phyloP scores from a whole-genome alignment of 2,113 vertebrate genomes.

The Pseudolaguvia tuberculata region DNA sequence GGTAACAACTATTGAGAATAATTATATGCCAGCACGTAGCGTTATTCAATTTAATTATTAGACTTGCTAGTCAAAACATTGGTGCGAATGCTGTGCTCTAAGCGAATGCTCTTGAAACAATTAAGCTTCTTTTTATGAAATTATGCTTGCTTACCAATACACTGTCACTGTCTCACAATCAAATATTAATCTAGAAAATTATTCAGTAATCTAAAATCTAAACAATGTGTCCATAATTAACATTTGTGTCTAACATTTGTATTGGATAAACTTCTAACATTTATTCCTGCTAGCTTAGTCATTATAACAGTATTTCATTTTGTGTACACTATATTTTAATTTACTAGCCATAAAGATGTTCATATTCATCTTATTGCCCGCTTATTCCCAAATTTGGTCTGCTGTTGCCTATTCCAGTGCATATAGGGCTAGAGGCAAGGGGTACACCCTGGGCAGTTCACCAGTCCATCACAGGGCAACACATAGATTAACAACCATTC shows the following conservation, averaged over 20 bases:
- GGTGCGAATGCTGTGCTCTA: not conserved
- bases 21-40: constrained; percentile 4
- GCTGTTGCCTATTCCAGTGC: no score
- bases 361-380: no score
- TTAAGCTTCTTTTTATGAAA: not conserved
- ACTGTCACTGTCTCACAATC: not conserved
- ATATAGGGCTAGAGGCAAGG: no score
- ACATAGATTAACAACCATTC: no score
- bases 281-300: not conserved
- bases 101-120: not conserved
- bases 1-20: constrained; percentile 16
- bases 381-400: no score
- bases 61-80: not conserved
- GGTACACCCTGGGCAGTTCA: no score
- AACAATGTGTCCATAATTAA: not conserved
- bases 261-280: not conserved
- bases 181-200: not conserved
- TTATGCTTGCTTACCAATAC: no score
- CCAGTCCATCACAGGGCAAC: no score
- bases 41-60: not conserved
- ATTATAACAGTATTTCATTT: not conserved
- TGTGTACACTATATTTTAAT: not conserved
- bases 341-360: no score
- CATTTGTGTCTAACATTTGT: not conserved
- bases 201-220: not conserved